A percentile compares a stretch with the other conserved stretches of the same genome.
phyloP scores from a whole-genome alignment of 1,140 invertebrate genomes.

The Portunus trituberculatus region DNA sequence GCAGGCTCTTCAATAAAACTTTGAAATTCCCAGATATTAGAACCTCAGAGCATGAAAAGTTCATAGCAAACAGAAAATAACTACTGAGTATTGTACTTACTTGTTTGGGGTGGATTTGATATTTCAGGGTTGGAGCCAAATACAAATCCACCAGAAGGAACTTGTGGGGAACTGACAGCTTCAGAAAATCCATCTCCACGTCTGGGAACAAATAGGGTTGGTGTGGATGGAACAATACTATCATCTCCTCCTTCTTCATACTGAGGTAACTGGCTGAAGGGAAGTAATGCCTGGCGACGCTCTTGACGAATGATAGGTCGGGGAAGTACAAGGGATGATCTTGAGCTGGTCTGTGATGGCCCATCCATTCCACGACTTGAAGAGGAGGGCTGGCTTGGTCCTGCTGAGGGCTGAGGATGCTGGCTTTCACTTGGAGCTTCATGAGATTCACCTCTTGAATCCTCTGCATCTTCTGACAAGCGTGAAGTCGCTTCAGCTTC shows the following conservation, averaged over 20 bases:
- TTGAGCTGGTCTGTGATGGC: conserved; percentile 74
- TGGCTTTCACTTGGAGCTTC: conserved; percentile 79
- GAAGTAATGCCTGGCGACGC: conserved; percentile 49
- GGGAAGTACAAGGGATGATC: conserved; percentile 42
- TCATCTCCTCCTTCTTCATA: conserved; percentile 90
- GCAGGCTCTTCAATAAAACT: too few species aligned
- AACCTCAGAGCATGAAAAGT: too few species aligned
- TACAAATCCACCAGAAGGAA: conserved; percentile 82
- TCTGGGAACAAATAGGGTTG: conserved; percentile 90
- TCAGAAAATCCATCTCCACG: conserved; percentile 94
- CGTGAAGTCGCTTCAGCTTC: conserved; percentile 81
- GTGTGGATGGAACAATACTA: conserved; percentile 94
- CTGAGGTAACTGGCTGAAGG: conserved; percentile 73
- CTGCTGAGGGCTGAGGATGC: conserved; percentile 80
- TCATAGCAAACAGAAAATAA: too few species aligned
- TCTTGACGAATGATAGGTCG: conserved; percentile 66
- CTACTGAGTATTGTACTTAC: conserved; percentile 47
- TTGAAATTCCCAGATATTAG: too few species aligned
- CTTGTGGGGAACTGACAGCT: conserved; percentile 93
- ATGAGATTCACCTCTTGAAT: conserved; percentile 69
- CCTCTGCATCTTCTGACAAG: conserved; percentile 77
- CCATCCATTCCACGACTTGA: conserved; percentile 82
- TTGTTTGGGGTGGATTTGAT: conserved; percentile 80
- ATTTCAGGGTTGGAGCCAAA: conserved; percentile 86
- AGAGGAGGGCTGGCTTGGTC: conserved; percentile 78